Base-by-base conservation (phyloP, 2,113 vertebrate species). In the Chaetops frenatus region DNA sequence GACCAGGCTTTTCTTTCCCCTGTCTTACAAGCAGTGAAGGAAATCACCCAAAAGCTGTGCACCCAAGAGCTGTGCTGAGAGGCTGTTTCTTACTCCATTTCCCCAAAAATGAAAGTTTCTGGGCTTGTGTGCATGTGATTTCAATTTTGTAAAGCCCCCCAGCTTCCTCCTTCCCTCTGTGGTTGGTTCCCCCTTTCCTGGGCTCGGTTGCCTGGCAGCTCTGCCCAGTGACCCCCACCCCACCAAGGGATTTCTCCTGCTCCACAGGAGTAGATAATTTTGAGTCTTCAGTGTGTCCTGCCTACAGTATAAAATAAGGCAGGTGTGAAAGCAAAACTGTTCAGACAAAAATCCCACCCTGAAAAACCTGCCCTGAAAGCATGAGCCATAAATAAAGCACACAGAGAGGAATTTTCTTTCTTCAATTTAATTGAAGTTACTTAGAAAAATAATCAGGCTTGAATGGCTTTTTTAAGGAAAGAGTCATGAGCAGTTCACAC, bases 361-460 rank as follows among this genome's bases (percentile, higher is more conserved):
- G 19, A 69, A 29, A 86, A 57, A 69, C 21, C 22, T 2, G 4
- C 42, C 25, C 50, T 33, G 45, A 86, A 76, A 89, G 35, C 21
- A 38, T 4, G 44, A 97, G 54, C 50, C 87, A 89, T 76, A 92
- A 97, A 97, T 87, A 96, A 97, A 97, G 54, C 92, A 96, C 92
- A 95, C 81, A 95, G 96, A 97, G 56, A 97, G 65, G 78, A 67
- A 70, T 80, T 95, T 97, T 94, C 95, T 96, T 97, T 95, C 96
- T 98, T 97, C 97, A 98, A 97, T 98, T 98, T 98, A 98, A 98
- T 98, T 98, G 97, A 98, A 98, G 96, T 98, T 98, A 98, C 96
- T 98, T 98, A 98, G 97, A 98, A 98, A 98, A 98, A 98, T 98
- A 98, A 98, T 98, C 97, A 98, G 97, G 97, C 97, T 98, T 97